These are phyloP conservation scores for Pogonocherus hispidulus DNA, from an alignment of 2,888 invertebrate species.

Conservation along the genomic window DNA sequence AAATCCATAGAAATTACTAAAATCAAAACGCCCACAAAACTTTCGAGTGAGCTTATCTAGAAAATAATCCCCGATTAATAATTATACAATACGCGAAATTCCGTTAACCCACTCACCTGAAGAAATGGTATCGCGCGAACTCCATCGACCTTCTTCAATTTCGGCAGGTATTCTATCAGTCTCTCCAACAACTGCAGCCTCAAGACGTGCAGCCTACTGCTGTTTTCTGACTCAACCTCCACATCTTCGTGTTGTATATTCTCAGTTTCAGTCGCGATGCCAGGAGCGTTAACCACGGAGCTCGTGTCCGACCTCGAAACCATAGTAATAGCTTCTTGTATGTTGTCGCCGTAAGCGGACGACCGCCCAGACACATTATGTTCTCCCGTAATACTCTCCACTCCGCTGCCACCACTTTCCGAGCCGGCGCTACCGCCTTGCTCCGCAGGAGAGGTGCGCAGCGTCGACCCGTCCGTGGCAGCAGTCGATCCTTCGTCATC, in stretches of 20 bases:
- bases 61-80: too few relatives aligned
- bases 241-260: slow-evolving; percentile 58
- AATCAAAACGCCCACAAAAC: too few relatives aligned
- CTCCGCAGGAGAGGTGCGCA: slow-evolving; percentile 87
- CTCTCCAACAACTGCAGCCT: slow-evolving; percentile 81
- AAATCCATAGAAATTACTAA: too few relatives aligned
- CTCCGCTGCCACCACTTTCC: slow-evolving; percentile 93
- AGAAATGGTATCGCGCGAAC: slow-evolving; percentile 91
- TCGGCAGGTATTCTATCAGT: slow-evolving; percentile 83
- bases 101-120: slow-evolving; percentile 69
- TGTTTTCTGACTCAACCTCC: slow-evolving; percentile 65
- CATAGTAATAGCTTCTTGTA: slow-evolving; percentile 71
- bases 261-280: slow-evolving; percentile 56
- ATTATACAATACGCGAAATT: neutral
- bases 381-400: slow-evolving; percentile 91
- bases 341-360: slow-evolving; percentile 88
- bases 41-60: too few relatives aligned
- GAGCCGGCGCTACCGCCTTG: slow-evolving; percentile 78
- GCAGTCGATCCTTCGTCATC: slow-evolving; percentile 96
- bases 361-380: slow-evolving; percentile 84
- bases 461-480: slow-evolving; percentile 93
- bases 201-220: slow-evolving; percentile 75
- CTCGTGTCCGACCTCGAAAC: slow-evolving; percentile 73
- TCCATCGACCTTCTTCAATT: slow-evolving; percentile 83
- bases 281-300: slow-evolving; percentile 60